Percentiles rank a stretch among this genome's conserved stretches.
Conservation (phyloP, 2,888 invertebrate genomes). For the Drosophila melanosoma region DNA sequence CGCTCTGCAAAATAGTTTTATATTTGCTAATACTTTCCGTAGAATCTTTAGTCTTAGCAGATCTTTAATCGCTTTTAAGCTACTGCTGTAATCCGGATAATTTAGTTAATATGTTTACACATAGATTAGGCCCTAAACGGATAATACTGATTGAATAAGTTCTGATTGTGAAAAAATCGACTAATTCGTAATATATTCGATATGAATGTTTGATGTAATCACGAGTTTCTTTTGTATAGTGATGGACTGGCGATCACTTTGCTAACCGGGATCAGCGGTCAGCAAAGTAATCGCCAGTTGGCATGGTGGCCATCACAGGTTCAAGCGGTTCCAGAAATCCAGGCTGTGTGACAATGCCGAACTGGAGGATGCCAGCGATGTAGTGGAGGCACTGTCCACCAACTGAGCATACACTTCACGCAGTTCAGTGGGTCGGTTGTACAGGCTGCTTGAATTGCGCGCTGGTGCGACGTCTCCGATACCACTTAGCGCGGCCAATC, state of each 20-base stretch:
- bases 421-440: neutral
- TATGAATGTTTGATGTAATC: neutral
- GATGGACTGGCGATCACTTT: conserved; percentile 13
- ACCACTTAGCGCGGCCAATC: conserved; percentile 35
- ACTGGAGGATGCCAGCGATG: conserved; percentile 33
- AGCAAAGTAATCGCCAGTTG: conserved; percentile 7
- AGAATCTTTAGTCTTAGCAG: neutral
- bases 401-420: conserved; percentile 21
- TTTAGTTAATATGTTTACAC: neutral
- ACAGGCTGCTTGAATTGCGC: conserved; percentile 30
- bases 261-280: conserved; percentile 4
- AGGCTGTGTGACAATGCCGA: conserved; percentile 41
- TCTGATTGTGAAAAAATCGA: neutral
- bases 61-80: neutral
- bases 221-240: neutral
- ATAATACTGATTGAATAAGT: conserved; percentile 4
- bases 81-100: neutral
- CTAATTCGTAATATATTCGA: neutral
- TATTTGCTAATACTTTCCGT: neutral
- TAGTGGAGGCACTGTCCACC: conserved; percentile 5
- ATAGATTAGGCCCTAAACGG: neutral
- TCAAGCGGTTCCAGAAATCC: conserved; percentile 65
- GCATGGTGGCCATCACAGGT: conserved; percentile 32
- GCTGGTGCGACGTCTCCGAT: conserved; percentile 14
- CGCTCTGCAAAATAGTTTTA: neutral